phyloP scores from a whole-genome alignment of 2,888 invertebrate genomes.

The Tetragonisca angustula region DNA sequence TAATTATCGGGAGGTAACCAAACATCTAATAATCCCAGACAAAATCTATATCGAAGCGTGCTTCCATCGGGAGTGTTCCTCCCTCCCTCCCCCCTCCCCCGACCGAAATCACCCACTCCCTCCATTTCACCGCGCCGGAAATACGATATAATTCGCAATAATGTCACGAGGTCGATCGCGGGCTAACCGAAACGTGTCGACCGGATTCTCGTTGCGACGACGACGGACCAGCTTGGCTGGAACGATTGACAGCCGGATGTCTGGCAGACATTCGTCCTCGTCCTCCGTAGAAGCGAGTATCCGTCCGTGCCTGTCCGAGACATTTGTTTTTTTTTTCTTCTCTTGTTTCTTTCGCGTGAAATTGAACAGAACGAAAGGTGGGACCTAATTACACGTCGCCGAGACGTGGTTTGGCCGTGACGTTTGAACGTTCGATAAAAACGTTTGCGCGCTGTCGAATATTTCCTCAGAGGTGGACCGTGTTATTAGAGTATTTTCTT shows the following conservation, averaged over 20 bases:
- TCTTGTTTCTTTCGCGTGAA: slow-evolving; percentile 48
- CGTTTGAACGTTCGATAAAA: slow-evolving; percentile 13
- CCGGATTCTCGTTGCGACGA: slow-evolving; percentile 9
- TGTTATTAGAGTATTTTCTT: slow-evolving; percentile 60
- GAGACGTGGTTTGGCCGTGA: background rate
- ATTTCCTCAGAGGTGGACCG: slow-evolving; percentile 39
- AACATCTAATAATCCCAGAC: slow-evolving; percentile 76
- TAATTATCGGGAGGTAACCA: slow-evolving; percentile 76
- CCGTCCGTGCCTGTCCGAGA: background rate
- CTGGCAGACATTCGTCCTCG: slow-evolving; percentile 61
- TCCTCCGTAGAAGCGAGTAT: slow-evolving; percentile 22
- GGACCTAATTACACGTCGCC: slow-evolving; percentile 56
- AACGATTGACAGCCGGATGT: slow-evolving; percentile 66
- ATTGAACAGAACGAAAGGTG: slow-evolving; percentile 61
- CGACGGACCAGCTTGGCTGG: slow-evolving; percentile 43
- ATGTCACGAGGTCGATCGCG: slow-evolving; percentile 42
- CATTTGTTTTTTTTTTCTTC: background rate
- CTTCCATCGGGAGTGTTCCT: slow-evolving; percentile 25
- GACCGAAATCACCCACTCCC: slow-evolving; percentile 7
- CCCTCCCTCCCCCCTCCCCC: background rate
- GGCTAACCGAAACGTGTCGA: slow-evolving; percentile 24
- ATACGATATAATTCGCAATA: slow-evolving; percentile 66
- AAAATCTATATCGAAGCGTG: slow-evolving; percentile 70
- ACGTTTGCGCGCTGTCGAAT: slow-evolving; percentile 21
- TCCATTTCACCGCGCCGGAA: background rate